Evolutionary conservation across 1,140 invertebrate species (phyloP), one percentile per base, ranked within the genome.

Genomic region (Camponotus pennsylvanicus): DNA sequence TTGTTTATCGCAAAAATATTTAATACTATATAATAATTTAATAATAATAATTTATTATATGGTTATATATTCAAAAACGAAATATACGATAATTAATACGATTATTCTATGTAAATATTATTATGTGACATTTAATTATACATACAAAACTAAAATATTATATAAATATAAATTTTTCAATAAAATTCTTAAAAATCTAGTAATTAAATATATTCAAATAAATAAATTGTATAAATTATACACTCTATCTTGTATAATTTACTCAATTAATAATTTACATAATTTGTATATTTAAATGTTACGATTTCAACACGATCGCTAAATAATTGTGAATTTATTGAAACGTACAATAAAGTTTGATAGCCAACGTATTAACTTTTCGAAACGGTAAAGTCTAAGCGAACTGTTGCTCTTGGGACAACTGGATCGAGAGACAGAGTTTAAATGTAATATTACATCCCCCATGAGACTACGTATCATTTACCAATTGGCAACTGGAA

Each of bases 401-500:
- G 4, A 59, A 15, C 11, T 55, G 55, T 37, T 37, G 21, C 55
- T 57, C 61, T 21, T 13, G 27, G 27, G n/a, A n/a, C 1, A 57
- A 66, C 61, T 5, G 11, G 0, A 15, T 1, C 27, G 32, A 32
- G 18, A 21, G 52, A 9, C 5, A 66, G 27, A 85, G 32, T 70
- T 61, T 37, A n/a, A 27, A 34, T 9, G 27, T n/a, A 18, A 40
- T 66, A 80, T 70, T 40, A 37, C 9, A 64, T 18, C 7, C 9
- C 0, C 9, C 40, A 55, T 37, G 66, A 64, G 64, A 80, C 55
- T 45, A 15, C 11, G 18, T 27, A 69, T 79, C 55, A 55, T 79
- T 40, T 27, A 32, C 18, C 15, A 52, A 67, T 32, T 69, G 13
- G 8, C 11, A 21, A 79, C 11, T 55, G 5, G n/a, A 34, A 18